These are phyloP conservation scores for Fragum sueziense DNA, from an alignment of 2,888 invertebrate genomes.

Conservation along the genomic window DNA sequence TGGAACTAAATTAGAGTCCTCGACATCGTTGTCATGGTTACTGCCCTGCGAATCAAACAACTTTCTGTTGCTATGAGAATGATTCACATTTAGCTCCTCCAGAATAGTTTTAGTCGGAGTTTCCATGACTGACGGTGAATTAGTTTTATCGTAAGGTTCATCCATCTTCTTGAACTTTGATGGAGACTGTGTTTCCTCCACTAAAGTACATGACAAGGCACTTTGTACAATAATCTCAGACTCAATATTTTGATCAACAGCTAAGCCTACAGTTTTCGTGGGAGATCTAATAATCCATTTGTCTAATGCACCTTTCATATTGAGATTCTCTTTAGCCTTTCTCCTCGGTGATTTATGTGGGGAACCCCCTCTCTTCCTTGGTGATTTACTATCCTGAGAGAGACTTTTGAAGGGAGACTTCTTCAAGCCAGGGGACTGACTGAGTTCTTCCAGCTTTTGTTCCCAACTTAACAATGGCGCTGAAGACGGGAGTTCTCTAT, in stretches of 20 bases:
- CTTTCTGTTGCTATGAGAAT: conserved; percentile 63
- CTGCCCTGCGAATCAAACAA: conserved; percentile 59
- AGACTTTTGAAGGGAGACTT: conserved; percentile 33
- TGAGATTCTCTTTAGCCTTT: conserved; percentile 49
- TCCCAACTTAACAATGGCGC: conserved; percentile 56
- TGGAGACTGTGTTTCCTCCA: conserved; percentile 77
- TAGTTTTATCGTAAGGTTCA: conserved; percentile 8
- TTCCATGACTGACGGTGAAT: conserved; percentile 64
- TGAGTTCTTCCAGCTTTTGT: conserved; percentile 50
- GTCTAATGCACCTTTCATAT: conserved; percentile 57
- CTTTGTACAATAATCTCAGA: conserved; percentile 28
- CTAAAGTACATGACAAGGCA: conserved; percentile 60
- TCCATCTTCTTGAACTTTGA: conserved; percentile 51
- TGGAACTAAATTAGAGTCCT: conserved; percentile 65
- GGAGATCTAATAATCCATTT: conserved; percentile 69
- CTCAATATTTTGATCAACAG: conserved; percentile 11
- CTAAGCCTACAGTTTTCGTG: conserved; percentile 13
- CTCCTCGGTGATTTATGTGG: conserved; percentile 56
- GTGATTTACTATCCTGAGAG: conserved; percentile 43
- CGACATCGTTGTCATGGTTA: conserved; percentile 32
- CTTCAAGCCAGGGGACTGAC: conserved; percentile 38
- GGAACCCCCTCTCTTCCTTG: conserved; percentile 40
- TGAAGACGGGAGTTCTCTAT: conserved; percentile 24
- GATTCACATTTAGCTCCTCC: conserved; percentile 43
- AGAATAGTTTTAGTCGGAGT: conserved; percentile 65